Conservation (phyloP, 1,140 invertebrate species). For the Ceratina calcarata region DNA sequence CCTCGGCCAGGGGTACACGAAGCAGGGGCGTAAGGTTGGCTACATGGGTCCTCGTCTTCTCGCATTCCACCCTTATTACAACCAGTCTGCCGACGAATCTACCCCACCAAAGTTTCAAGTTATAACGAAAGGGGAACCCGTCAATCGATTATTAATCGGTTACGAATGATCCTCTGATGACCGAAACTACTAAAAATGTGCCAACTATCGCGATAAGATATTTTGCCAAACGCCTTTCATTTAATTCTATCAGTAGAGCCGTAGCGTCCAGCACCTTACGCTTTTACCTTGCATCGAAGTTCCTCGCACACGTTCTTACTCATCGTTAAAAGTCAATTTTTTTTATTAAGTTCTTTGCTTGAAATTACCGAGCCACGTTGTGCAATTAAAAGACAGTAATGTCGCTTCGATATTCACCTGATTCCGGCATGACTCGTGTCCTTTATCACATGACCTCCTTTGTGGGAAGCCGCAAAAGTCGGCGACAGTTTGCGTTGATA, state of each 20-base stretch:
- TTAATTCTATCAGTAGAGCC: neutral
- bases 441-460: conserved; percentile 41
- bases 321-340: conserved; percentile 31
- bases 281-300: conserved; percentile 63
- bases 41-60: conserved; percentile 59
- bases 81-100: neutral
- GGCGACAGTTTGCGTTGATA: conserved; percentile 15
- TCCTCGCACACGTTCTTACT: conserved; percentile 27
- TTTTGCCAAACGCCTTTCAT: neutral
- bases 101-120: conserved; percentile 17
- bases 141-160: conserved; percentile 18
- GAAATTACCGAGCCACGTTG: conserved; percentile 11
- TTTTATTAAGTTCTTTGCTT: neutral
- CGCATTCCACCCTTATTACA: conserved; percentile 73
- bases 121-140: neutral
- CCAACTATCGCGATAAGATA: neutral
- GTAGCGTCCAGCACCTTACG: conserved; percentile 15
- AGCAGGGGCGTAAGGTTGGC: conserved; percentile 64
- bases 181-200: no score
- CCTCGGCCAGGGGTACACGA: conserved; percentile 27
- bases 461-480: conserved; percentile 29
- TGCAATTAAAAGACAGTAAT: neutral
- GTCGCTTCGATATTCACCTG: neutral
- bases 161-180: neutral
- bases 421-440: neutral